These are phyloP conservation scores for Eustalomyia histrio DNA, from an alignment of 2,888 invertebrate genomes.

Conservation along the genomic window DNA sequence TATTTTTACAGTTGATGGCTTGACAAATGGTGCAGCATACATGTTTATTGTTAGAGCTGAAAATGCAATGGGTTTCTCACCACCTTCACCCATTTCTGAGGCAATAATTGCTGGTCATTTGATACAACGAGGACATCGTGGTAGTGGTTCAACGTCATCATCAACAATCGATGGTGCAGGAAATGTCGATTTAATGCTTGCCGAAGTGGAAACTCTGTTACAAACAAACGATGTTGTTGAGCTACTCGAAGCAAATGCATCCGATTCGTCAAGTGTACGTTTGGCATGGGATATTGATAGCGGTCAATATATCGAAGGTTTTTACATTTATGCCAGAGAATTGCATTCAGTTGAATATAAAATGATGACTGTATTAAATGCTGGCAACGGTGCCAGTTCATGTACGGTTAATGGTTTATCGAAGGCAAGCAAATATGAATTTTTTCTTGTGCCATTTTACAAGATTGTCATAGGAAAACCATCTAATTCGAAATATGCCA, in stretches of 20 bases:
- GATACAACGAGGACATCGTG: constrained; percentile 66
- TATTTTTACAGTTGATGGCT: constrained; percentile 85
- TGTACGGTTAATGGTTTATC: constrained; percentile 88
- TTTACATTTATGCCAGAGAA: constrained; percentile 88
- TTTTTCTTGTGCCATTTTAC: constrained; percentile 95
- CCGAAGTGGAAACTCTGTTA: constrained; percentile 86
- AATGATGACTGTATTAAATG: constrained; percentile 89
- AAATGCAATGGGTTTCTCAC: constrained; percentile 91
- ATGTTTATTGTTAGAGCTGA: constrained; percentile 93
- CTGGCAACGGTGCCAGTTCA: constrained; percentile 82
- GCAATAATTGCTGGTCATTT: constrained; percentile 83
- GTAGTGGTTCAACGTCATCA: constrained; percentile 54
- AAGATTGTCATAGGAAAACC: constrained; percentile 92
- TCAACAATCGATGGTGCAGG: constrained; percentile 58
- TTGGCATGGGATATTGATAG: constrained; percentile 91
- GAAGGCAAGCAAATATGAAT: constrained; percentile 93
- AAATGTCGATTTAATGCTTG: constrained; percentile 75
- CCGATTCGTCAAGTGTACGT: constrained; percentile 90
- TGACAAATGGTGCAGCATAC: constrained; percentile 89
- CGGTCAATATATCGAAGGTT: constrained; percentile 89
- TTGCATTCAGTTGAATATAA: constrained; percentile 82
- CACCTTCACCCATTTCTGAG: constrained; percentile 89
- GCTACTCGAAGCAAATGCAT: constrained; percentile 89
- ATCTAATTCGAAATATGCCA: constrained; percentile 88
- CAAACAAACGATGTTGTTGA: constrained; percentile 87